Base-by-base conservation (phyloP, 1,140 invertebrate genomes). In the Macrocentrus cingulum region DNA sequence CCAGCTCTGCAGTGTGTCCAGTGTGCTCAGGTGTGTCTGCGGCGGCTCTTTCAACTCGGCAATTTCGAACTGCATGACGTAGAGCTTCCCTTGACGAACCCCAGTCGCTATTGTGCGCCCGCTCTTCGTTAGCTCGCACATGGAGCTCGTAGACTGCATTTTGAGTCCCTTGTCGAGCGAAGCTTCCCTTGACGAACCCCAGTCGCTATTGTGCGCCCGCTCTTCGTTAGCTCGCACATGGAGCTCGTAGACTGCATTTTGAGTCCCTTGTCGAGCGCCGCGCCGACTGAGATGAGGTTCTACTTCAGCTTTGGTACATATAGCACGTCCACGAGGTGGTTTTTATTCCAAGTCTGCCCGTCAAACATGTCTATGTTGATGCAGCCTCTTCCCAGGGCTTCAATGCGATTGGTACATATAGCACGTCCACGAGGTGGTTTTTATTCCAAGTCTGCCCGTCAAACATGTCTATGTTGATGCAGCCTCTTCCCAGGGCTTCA, bases 21-120 rank as follows among this genome's bases (percentile, higher is more conserved):
- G 4, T 4, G 4, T 9, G 4, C 9, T 29, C 25, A 4, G 4
- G 25, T 29, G 25, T 9, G 25, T 29, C 4, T 9, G 9, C 25
- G 25, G 4, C 4, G 9, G 4, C 9, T 29, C 25, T 29, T 4
- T 9, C 4, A 9, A 29, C 9, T 29, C 25, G 4, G 9, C 25
- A 29, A 9, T 29, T 9, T 29, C 25, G 25, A 29, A 29, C 75
- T 75, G 9, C 48, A 53, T 44, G 6, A n/a, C n/a, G 20, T 52
- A 59, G 9, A 42, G 36, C 11, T 59, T 59, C 23, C 25, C 48
- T 25, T 23, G 18, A 9, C 52, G 39, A 15, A 44, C 25, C 19
- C 45, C 61, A 1, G 41, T 15, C n/a, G 20, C 49, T 20, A 42
- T 8, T 9, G 37, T n/a, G 1, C 16, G 4, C 3, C 39, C 19